Conservation (phyloP, 2,888 invertebrate genomes). For the Trachelus iudaicus region DNA sequence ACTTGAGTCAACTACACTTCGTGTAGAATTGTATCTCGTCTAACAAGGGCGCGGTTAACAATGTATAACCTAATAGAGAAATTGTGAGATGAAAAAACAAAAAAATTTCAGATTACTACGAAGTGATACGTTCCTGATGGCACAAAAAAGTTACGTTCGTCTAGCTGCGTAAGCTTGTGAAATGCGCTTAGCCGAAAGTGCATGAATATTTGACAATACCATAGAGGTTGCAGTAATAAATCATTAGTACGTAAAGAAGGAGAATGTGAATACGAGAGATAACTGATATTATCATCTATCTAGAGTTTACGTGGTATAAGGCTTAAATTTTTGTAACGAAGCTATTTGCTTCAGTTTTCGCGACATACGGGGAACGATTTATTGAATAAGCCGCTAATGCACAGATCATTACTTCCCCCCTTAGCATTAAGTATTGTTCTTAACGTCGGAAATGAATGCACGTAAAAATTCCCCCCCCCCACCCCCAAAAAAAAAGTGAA, state of each 20-base stretch:
- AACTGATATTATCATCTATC: not conserved
- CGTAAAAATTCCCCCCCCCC: not conserved
- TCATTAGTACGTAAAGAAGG: slow-evolving; percentile 35
- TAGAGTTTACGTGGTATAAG: slow-evolving; percentile 4
- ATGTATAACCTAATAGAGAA: not conserved
- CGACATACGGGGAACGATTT: not conserved
- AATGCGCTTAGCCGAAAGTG: slow-evolving; percentile 54
- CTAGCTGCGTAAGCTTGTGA: slow-evolving; percentile 33
- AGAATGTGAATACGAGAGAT: slow-evolving; percentile 5
- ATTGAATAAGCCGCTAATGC: not conserved
- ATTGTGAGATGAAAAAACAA: not conserved
- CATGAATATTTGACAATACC: slow-evolving; percentile 61
- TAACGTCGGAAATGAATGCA: not conserved
- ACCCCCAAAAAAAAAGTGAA: not conserved
- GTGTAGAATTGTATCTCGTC: not conserved
- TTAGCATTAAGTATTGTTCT: not conserved
- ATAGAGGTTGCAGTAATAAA: slow-evolving; percentile 51
- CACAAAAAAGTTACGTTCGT: not conserved
- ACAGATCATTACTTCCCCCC: not conserved
- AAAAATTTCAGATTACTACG: not conserved
- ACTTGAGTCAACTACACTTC: not conserved
- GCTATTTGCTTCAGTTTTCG: not conserved
- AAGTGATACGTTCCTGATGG: not conserved
- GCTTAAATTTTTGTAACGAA: slow-evolving; percentile 3
- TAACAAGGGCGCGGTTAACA: not conserved